Conservation (phyloP, 1,140 invertebrate genomes). For the Drosophila obscura region DNA sequence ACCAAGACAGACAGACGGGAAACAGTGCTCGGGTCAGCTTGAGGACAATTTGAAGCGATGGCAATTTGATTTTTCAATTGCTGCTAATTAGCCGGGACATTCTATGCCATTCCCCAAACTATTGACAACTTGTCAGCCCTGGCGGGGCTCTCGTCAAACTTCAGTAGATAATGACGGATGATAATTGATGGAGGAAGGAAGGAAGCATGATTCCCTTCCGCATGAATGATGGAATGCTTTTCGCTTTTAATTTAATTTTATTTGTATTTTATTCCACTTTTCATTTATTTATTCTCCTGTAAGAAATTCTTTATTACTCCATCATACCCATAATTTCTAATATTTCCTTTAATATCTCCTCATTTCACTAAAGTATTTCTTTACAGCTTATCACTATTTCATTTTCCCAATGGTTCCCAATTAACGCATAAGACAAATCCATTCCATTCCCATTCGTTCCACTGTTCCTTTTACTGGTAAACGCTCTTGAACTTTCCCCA, state of each 20-base stretch:
- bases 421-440: neutral
- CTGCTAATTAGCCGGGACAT: conserved; percentile 68
- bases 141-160: conserved; percentile 2
- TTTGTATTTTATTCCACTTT: too few relatives aligned
- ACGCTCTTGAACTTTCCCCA: conserved; percentile 11
- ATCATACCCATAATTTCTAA: too few relatives aligned
- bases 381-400: too few relatives aligned
- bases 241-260: too few relatives aligned
- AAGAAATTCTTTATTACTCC: too few relatives aligned
- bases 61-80: conserved; percentile 80
- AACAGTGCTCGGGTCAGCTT: conserved; percentile 8
- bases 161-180: conserved; percentile 53
- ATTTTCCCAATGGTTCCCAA: too few relatives aligned
- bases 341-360: too few relatives aligned
- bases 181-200: conserved; percentile 46
- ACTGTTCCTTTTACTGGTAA: neutral
- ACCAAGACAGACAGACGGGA: conserved; percentile 10
- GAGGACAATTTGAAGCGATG: conserved; percentile 23
- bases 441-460: neutral
- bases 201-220: neutral
- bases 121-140: conserved; percentile 67
- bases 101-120: conserved; percentile 30
- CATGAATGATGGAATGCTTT: too few relatives aligned
- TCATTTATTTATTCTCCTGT: too few relatives aligned
- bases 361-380: too few relatives aligned